Conservation (phyloP, 2,797 vertebrate species). For the Eurystomus glaucurus region DNA sequence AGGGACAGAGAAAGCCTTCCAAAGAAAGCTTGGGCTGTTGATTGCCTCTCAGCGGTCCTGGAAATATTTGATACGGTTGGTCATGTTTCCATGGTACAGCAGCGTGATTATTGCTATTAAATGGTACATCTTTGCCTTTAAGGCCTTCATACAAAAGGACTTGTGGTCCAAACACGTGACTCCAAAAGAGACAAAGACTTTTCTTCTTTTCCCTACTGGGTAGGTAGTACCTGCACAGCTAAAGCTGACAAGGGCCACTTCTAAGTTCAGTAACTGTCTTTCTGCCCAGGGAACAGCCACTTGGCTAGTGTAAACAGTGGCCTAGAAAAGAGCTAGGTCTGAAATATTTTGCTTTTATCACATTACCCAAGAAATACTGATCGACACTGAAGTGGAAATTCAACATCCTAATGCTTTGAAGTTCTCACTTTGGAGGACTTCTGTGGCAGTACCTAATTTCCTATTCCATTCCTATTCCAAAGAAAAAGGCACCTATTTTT, state of each 20-base stretch:
- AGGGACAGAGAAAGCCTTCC: background rate
- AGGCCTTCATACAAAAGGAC: background rate
- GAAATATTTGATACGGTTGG: background rate
- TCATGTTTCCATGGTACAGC: background rate
- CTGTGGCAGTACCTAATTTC: background rate
- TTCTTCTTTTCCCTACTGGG: background rate
- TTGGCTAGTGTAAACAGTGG: background rate
- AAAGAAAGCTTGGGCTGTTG: background rate
- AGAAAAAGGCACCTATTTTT: background rate
- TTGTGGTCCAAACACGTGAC: background rate
- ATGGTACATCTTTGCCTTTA: background rate
- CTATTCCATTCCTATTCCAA: background rate
- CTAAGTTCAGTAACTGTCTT: background rate
- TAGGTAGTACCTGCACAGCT: background rate
- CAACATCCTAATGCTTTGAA: slow-evolving; percentile 18
- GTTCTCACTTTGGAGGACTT: slow-evolving; percentile 13
- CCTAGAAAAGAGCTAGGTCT: slow-evolving; percentile 31
- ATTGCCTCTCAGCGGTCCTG: background rate
- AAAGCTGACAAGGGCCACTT: background rate
- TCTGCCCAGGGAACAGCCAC: background rate
- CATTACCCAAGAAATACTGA: background rate
- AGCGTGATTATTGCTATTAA: background rate
- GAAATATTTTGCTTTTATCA: slow-evolving; percentile 43
- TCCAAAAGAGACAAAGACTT: background rate
- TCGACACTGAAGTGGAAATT: background rate